phyloP scores from a whole-genome alignment of 2,797 vertebrate species.

The Rhynchotus rufescens region DNA sequence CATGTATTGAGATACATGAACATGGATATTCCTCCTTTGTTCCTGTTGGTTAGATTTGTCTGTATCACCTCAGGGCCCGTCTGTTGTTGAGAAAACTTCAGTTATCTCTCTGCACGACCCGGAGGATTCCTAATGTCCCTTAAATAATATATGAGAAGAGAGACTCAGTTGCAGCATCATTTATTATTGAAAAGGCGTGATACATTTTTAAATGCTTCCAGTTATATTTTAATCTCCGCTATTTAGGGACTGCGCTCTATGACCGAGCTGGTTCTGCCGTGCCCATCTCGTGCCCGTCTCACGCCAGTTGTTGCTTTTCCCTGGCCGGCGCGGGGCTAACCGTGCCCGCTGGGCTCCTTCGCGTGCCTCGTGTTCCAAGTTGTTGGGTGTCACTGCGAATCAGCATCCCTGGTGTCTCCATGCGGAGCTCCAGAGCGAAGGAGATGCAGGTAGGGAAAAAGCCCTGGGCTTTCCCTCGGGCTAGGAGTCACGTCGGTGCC shows the following conservation, averaged over 20 bases:
- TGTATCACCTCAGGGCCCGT: neutral
- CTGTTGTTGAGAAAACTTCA: neutral
- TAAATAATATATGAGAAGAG: neutral
- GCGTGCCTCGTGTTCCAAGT: neutral
- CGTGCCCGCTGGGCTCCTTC: neutral
- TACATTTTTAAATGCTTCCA: neutral
- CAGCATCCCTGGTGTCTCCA: accelerated
- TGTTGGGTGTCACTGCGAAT: neutral
- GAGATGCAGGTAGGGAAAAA: neutral
- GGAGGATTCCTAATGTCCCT: neutral
- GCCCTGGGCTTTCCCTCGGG: neutral
- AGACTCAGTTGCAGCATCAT: neutral
- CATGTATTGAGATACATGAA: neutral
- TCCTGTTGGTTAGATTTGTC: neutral
- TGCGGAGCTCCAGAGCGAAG: neutral
- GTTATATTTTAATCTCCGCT: neutral
- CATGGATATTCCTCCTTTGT: neutral
- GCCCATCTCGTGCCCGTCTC: neutral
- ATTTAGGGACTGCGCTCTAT: neutral
- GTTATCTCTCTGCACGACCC: neutral
- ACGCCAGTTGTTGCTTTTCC: neutral
- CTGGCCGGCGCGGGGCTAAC: neutral
- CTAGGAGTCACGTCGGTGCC: accelerated
- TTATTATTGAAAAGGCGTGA: neutral
- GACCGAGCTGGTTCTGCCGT: neutral